Evolutionary conservation across 2,113 vertebrate species (phyloP), one percentile per base, ranked within the genome.

Genomic region (Silurus asotus): DNA sequence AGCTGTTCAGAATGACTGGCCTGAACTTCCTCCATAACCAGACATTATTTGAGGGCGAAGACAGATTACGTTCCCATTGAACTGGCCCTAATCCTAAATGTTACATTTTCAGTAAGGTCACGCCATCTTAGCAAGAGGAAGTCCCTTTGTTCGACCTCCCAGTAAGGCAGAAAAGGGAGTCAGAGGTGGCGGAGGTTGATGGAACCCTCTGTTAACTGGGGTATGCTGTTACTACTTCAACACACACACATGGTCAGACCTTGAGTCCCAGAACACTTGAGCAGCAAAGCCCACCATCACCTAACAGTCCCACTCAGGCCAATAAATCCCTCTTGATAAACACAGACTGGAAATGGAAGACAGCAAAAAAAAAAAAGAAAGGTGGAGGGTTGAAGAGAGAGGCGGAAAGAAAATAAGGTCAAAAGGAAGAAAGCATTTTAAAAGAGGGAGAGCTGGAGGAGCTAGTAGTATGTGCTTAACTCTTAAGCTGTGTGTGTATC

Each of bases 301-400:
- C 93, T 93, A 94, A 95, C 90, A 88, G 93, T 92, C 91, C 93
- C 92, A 93, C 88, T 89, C 92, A 93, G 94, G 92, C 92, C 92
- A 90, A 93, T 95, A 95, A 95, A 95, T 95, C 91, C 89, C 92
- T 92, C 92, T 94, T 94, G 92, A 93, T 94, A 95, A 95, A 94
- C 94, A 95, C 92, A 4, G 84, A 14, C 82, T 76, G 55, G 20
- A 61, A 82, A 79, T 70, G 56, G 84, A 64, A 81, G 67, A 59
- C 61, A 78, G 45, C 37, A 74, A 55, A 5, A 49, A 20, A 48
- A 48, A 56, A 23, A 58, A 51, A 65, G 51, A 83, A 56, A 70
- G 72, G 28, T 20, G 15, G 88, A 88, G 88, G 85, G 86, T 90
- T 77, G 62, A 25, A 77, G 56, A 83, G 89, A 78, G 88, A 85